Base-by-base conservation (phyloP, 2,113 vertebrate genomes). In the Chelonoidis abingdonii region DNA sequence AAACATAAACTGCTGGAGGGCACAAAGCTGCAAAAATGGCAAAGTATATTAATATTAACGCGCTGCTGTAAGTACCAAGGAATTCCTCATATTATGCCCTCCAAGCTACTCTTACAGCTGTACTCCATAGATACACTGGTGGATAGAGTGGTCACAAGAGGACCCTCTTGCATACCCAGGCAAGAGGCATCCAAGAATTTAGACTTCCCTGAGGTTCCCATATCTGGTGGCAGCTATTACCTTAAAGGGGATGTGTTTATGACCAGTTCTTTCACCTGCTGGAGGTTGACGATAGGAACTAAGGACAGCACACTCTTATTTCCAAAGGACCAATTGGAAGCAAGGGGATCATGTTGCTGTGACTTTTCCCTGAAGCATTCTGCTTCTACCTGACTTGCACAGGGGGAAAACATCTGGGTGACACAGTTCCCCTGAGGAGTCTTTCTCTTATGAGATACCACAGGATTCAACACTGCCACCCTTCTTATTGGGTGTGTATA, bases 151-250 rank as follows among this genome's bases (percentile, higher is more conserved):
- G 14, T 65, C 62, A 35, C 31, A 89, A 41, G 3, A 19, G 1
- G 0, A 13, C 56, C 6, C 6, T 56, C 13, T 31, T 65, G 6
- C 52, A 38, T 57, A 13, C 9, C 5, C 41, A 82, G 25, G 50
- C 49, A 4, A 49, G 1, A 0, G 1, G 35, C 47, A 21, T 12
- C 21, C n/a, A 19, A 5, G 5, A 41, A 22, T 27, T 41, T 27
- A 53, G 29, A 22, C 78, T 19, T 44, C 54, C 10, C 47, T 49
- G 4, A 3, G 24, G 31, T 6, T 88, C 76, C 50, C 3, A 16
- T 14, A 53, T 56, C 53, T 89, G 80, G 65, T n/a, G 84, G 54
- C 85, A 85, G 56, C 31, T 29, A 65, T 65, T 65, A 65, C 59
- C 57, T 56, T 72, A 29, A n/a, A 90, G 38, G 81, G 35, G 10